Conservation (phyloP, 1,140 invertebrate genomes). For the Drosophila rufa region DNA sequence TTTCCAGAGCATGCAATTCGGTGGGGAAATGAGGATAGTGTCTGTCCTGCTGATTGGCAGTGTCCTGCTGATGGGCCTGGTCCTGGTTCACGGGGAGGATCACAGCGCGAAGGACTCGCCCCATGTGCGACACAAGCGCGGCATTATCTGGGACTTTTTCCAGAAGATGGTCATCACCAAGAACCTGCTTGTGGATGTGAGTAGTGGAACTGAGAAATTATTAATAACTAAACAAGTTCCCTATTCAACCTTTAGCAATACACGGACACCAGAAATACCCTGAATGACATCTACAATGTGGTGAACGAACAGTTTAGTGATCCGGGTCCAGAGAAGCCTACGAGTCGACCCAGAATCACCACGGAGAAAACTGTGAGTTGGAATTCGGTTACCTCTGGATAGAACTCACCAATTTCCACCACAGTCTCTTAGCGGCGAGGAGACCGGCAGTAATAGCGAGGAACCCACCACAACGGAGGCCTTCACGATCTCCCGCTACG, state of each 20-base stretch:
- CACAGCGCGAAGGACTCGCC: constrained; percentile 12
- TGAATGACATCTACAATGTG: constrained; percentile 74
- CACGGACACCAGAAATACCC: constrained; percentile 71
- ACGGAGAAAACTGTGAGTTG: constrained; percentile 61
- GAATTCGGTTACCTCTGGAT: background rate
- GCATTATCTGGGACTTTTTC: constrained; percentile 80
- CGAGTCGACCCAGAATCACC: constrained; percentile 49
- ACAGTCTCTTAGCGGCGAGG: constrained; percentile 44
- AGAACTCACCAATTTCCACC: no score
- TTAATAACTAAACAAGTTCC: no score
- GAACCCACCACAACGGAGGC: constrained; percentile 67
- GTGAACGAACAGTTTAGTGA: constrained; percentile 80
- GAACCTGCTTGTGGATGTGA: constrained; percentile 77
- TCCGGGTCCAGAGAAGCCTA: constrained; percentile 68
- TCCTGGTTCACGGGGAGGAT: background rate
- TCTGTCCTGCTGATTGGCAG: constrained; percentile 12
- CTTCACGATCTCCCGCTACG: constrained; percentile 80
- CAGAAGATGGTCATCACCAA: constrained; percentile 80
- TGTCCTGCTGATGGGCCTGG: constrained; percentile 34
- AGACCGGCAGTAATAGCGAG: constrained; percentile 34
- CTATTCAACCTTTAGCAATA: constrained; percentile 66
- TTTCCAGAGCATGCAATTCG: constrained; percentile 7
- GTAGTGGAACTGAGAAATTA: constrained; percentile 11
- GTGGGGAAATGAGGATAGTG: constrained; percentile 8
- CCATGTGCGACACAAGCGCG: constrained; percentile 65